Evolutionary conservation across 2,888 invertebrate species (phyloP), one percentile per base, ranked within the genome.

Genomic region (Machimus rusticus): DNA sequence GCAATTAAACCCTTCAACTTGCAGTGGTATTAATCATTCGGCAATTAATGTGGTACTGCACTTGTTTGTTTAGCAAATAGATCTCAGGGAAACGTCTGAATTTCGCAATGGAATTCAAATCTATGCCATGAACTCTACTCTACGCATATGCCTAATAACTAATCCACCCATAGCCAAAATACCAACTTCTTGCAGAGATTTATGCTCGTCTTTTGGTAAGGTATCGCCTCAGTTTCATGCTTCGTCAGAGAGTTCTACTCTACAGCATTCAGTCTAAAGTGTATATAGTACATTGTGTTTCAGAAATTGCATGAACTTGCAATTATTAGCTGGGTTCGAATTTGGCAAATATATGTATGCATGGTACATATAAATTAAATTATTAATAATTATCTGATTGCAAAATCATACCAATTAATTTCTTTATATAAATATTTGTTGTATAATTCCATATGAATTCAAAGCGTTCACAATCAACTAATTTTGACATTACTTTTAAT

Each of bases 1-100:
- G 82, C 82, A 57, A 82, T 66, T 31, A 37, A 82, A n/a, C 66
- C 82, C 82, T 82, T 82, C 57, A 82, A 55, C 82, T 82, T 82
- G 34, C 57, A 28, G 82, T 37, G 19, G 51, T 82, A 82, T 82
- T 82, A 82, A 82, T 82, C 82, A 82, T 34, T n/a, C 5, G 28
- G n/a, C 55, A 39, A 82, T 82, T 82, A 82, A 82, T 82, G 82
- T 37, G 82, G 16, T 55, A 16, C 82, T 57, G 39, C 28, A 43
- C 78, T 79, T 82, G 82, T 82, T 34, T 82, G 82, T 19, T 34
- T n/a, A 66, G 66, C 57, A 82, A 82, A 82, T 82, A 82, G 37
- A 66, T 82, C 82, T 82, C 57, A 46, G 37, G 82, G 82, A 82
- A 55, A 82, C 82, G 57, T 82, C 66, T 57, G 66, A 39, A 57